Percentiles rank a stretch among this genome's conserved stretches.
Evolutionary conservation across 1,140 invertebrate genomes (phyloP).

Genomic region (Aphelinus atriplicis): DNA sequence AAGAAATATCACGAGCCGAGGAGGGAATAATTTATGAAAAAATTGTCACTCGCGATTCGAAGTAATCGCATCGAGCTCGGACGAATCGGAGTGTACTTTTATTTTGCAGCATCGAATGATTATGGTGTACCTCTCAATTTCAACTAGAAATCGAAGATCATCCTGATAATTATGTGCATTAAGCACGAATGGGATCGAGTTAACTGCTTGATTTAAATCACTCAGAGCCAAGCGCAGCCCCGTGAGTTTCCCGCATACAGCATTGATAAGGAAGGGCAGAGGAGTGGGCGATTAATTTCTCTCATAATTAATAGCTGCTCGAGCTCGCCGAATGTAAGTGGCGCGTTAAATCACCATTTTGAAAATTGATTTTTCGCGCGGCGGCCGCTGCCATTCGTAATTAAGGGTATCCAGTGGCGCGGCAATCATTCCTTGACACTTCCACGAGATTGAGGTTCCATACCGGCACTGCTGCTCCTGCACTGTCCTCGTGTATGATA

Average conservation of each 20-base stretch:
- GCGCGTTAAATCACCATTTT: slow-evolving; percentile 25
- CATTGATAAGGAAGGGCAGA: not conserved
- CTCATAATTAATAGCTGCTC: slow-evolving; percentile 12
- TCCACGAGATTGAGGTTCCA: slow-evolving; percentile 12
- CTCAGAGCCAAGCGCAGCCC: not conserved
- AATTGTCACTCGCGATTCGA: no score
- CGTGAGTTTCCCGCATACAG: not conserved
- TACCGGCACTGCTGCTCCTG: not conserved
- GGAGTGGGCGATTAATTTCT: slow-evolving; percentile 16
- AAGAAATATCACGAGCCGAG: no score
- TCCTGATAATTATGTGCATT: no score
- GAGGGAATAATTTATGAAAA: no score
- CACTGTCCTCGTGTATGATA: no score
- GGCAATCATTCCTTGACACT: slow-evolving; percentile 28
- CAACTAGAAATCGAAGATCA: no score
- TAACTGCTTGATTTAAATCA: not conserved
- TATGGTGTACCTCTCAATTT: no score
- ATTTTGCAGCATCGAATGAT: no score
- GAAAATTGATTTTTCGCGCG: slow-evolving; percentile 22
- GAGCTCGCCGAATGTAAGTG: not conserved
- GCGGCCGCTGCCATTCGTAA: not conserved
- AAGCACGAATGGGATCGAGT: no score
- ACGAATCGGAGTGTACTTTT: no score
- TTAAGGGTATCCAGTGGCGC: not conserved
- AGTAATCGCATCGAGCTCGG: no score